These are phyloP conservation scores for Hypanus sabinus DNA, from an alignment of 2,113 vertebrate species.

Conservation along the genomic window DNA sequence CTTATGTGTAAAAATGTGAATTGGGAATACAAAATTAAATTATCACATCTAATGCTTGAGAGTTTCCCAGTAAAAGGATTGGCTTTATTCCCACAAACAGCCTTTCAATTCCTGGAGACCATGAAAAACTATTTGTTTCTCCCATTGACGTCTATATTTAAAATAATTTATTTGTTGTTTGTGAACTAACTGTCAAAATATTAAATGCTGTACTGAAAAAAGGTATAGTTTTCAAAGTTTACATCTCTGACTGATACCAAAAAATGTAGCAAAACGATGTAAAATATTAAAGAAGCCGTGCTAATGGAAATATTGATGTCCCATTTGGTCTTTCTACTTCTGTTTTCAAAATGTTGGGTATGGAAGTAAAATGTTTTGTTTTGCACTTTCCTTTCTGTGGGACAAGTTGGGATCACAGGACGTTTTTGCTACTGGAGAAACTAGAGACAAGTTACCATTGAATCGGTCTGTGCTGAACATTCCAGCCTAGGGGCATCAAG, in stretches of 20 bases:
- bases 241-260: background rate
- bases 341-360: background rate
- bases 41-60: background rate
- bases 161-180: background rate
- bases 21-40: background rate
- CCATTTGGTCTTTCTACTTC: background rate
- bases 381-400: background rate
- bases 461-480: background rate
- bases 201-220: background rate
- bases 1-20: conserved; percentile 13
- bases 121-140: background rate
- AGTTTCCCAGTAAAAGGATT: background rate
- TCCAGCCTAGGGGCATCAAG: background rate
- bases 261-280: background rate
- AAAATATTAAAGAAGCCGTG: background rate
- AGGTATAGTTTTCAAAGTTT: background rate
- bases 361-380: background rate
- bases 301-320: background rate
- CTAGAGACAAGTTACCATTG: background rate
- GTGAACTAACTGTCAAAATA: background rate
- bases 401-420: background rate
- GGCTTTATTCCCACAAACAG: background rate
- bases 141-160: background rate
- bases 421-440: background rate
- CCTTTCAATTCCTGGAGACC: background rate